phyloP scores from a whole-genome alignment of 2,888 invertebrate species.

The Galerucella nymphaeae region DNA sequence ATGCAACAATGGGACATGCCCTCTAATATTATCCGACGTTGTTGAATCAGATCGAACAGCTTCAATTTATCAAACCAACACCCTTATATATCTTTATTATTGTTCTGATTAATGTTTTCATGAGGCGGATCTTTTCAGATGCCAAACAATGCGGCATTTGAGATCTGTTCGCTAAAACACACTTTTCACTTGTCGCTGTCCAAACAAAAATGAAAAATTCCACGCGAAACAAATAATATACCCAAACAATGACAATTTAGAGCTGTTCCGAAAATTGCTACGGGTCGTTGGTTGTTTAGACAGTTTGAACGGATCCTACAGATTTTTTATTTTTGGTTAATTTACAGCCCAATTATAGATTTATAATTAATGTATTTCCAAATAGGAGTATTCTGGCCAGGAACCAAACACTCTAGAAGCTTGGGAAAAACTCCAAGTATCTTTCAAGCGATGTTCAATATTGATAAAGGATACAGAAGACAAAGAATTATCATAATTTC shows the following conservation, averaged over 20 bases:
- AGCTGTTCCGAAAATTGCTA: background rate
- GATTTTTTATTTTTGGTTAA: too few species aligned
- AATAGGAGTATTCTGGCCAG: too few species aligned
- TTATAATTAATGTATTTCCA: too few species aligned
- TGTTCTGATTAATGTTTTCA: constrained; percentile 35
- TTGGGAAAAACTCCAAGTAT: too few species aligned
- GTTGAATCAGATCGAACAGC: constrained; percentile 22
- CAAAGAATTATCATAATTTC: too few species aligned
- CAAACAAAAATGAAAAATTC: constrained; percentile 23
- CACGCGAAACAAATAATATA: constrained; percentile 22
- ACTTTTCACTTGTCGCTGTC: constrained; percentile 26
- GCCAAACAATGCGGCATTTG: constrained; percentile 34
- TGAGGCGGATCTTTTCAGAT: constrained; percentile 32
- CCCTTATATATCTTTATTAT: constrained; percentile 39
- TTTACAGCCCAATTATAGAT: too few species aligned
- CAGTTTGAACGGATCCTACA: background rate
- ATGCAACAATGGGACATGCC: constrained; percentile 6
- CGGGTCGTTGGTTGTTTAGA: background rate
- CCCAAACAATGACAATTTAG: constrained; percentile 21
- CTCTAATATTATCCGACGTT: constrained; percentile 1
- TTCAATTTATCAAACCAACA: constrained; percentile 32
- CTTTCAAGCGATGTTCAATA: too few species aligned
- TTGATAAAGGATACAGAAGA: too few species aligned
- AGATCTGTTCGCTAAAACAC: constrained; percentile 27
- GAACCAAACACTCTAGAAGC: too few species aligned